Conservation (phyloP, 1,140 invertebrate genomes). For the Acromyrmex heyeri region DNA sequence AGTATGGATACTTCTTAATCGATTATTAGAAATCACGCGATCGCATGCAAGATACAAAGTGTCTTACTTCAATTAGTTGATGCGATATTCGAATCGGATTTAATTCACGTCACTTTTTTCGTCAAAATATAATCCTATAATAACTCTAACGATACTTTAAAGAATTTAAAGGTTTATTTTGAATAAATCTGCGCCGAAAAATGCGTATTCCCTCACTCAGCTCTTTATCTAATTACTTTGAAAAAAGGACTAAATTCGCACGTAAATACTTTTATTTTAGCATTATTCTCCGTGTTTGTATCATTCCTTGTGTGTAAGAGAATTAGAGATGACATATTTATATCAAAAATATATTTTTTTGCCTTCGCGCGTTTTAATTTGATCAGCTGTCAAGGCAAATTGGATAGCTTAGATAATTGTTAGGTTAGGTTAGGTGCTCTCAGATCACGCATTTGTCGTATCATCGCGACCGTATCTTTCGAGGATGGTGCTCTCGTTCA, state of each 20-base stretch:
- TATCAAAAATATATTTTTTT: too few relatives aligned
- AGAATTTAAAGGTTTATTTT: too few relatives aligned
- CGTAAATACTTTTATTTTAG: background rate
- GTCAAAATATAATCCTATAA: background rate
- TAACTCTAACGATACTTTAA: background rate
- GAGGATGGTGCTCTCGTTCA: conserved; percentile 60
- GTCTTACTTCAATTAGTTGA: background rate
- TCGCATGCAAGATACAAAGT: background rate
- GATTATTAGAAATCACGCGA: background rate
- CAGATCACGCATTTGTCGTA: background rate
- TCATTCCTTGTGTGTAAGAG: too few relatives aligned
- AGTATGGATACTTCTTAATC: too few relatives aligned
- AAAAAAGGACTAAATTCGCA: background rate
- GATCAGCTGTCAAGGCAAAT: background rate
- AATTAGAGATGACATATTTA: background rate
- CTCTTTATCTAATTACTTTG: background rate
- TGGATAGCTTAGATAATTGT: background rate
- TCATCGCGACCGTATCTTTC: background rate
- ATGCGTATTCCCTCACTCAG: background rate
- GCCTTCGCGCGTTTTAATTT: background rate
- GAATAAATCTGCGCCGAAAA: background rate
- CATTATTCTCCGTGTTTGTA: background rate
- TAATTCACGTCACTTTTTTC: background rate
- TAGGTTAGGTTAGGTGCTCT: conserved; percentile 23
- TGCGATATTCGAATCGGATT: background rate